Evolutionary conservation across 1,140 invertebrate species (phyloP).

Genomic region (Formica exsecta): DNA sequence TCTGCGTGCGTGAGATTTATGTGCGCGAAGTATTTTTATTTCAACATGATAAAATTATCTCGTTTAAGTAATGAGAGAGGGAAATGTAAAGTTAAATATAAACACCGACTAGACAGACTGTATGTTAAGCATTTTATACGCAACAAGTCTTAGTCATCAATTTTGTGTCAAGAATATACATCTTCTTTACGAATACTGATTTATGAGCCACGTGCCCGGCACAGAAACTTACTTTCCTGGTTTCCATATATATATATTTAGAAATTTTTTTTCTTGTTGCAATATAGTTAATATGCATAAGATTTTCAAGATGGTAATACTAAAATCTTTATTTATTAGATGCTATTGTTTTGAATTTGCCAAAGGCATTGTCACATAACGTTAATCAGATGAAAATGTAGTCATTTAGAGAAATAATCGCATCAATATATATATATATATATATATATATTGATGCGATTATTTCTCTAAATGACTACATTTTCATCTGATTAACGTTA

Average conservation of each 20-base stretch:
- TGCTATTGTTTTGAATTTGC: conserved; percentile 31
- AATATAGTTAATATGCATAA: neutral
- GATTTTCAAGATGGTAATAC: neutral
- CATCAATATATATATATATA: conserved; percentile 22
- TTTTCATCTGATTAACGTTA: conserved; percentile 23
- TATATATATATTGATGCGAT: conserved; percentile 25
- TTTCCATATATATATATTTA: conserved; percentile 37
- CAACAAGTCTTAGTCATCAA: conserved; percentile 53
- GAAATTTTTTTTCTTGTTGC: neutral
- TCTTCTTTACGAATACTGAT: conserved; percentile 29
- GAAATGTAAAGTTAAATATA: conserved; percentile 18
- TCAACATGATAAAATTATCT: neutral
- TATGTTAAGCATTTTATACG: conserved; percentile 45
- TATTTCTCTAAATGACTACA: conserved; percentile 35
- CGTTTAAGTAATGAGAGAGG: neutral
- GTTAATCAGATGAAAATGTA: conserved; percentile 2
- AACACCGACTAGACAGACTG: conserved; percentile 28
- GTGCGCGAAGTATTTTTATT: neutral
- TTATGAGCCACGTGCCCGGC: conserved; percentile 51
- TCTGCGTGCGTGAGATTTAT: neutral
- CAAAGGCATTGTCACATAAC: conserved; percentile 37
- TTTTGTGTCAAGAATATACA: conserved; percentile 46
- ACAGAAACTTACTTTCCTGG: conserved; percentile 59
- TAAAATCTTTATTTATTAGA: neutral
- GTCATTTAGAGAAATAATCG: conserved; percentile 37